A percentile compares a stretch with the other conserved stretches of the same genome.
phyloP scores from a whole-genome alignment of 2,888 invertebrate genomes.

The Petrophora chlorosata region DNA sequence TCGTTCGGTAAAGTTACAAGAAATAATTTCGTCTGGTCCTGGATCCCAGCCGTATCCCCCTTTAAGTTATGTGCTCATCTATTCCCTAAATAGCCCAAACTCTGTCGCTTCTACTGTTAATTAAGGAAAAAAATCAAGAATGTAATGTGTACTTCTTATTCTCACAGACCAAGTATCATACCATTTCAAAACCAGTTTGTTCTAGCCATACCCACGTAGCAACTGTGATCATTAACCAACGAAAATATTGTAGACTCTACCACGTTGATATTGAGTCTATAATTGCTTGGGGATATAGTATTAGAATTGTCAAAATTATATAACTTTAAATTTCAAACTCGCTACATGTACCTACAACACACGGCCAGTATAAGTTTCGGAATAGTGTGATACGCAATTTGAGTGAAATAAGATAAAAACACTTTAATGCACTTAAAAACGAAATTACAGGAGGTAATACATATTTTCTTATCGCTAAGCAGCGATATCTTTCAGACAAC shows the following conservation, averaged over 20 bases:
- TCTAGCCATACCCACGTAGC: slow-evolving; percentile 33
- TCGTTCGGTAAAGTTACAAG: background rate
- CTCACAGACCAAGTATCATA: slow-evolving; percentile 35
- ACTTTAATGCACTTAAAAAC: no score
- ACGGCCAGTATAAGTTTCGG: slow-evolving; percentile 6
- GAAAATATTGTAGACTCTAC: slow-evolving; percentile 14
- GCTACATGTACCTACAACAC: slow-evolving; percentile 25
- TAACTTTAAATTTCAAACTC: slow-evolving; percentile 32
- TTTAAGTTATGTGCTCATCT: slow-evolving; percentile 13
- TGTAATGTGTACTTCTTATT: slow-evolving; percentile 35
- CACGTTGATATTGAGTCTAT: slow-evolving; percentile 4
- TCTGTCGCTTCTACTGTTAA: slow-evolving; percentile 19
- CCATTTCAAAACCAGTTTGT: slow-evolving; percentile 39
- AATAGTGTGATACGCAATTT: background rate
- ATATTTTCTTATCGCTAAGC: no score
- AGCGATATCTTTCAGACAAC: no score
- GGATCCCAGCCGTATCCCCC: slow-evolving; percentile 2
- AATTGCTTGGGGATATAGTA: background rate
- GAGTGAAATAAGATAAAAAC: background rate
- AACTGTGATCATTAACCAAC: slow-evolving; percentile 11
- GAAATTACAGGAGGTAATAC: no score
- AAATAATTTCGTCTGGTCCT: background rate
- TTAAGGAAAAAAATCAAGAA: slow-evolving; percentile 32
- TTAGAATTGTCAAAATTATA: slow-evolving; percentile 36
- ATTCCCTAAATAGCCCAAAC: slow-evolving; percentile 13